Base-by-base conservation (phyloP, 2,888 invertebrate species). In the Caenorhabditis angaria region DNA sequence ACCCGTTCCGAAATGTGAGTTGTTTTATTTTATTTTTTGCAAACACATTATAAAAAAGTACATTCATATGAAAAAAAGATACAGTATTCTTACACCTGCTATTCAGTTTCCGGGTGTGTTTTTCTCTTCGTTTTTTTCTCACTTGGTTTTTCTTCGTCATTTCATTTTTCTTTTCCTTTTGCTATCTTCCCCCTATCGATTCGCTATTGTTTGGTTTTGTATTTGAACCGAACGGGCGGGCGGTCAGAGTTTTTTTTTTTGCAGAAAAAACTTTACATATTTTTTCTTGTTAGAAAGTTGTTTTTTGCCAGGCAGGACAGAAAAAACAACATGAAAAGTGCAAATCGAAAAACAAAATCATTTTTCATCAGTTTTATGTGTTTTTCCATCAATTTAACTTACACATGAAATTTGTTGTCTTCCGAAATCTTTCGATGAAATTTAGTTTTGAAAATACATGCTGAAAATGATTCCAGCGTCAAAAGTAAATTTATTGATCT, bases 201-300 rank as follows among this genome's bases (percentile, higher is more conserved):
- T n/a, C n/a, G n/a, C n/a, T 41, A 6, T 41, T 41, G 41, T 41
- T 41, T 41, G 41, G 41, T 41, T 41, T 41, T 41, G 41, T 41
- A 41, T 12, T 3, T 12, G 32, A 41, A 41, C 10, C 10, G 18
- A 41, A 12, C 41, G 41, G 41, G 41, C 41, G 41, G 41, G 41
- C 14, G 41, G n/a, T n/a, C n/a, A n/a, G n/a, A 32, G 32, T 8
- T 32, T 32, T 32, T 32, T 32, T n/a, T n/a, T n/a, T n/a, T n/a
- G 5, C 32, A 32, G 32, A 32, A 32, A 32, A 5, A 32, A 32
- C 32, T 32, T 32, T 32, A 8, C 32, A 32, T 32, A 32, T 32
- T 32, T 32, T 8, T 32, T 32, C 10, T 32, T 32, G 32, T 10
- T 8, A 10, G 14, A 41, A 41, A 41, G 3, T 14, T 41, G 41